Evolutionary conservation across 2,113 vertebrate species (phyloP).

Genomic region (Scytalopus superciliaris): DNA sequence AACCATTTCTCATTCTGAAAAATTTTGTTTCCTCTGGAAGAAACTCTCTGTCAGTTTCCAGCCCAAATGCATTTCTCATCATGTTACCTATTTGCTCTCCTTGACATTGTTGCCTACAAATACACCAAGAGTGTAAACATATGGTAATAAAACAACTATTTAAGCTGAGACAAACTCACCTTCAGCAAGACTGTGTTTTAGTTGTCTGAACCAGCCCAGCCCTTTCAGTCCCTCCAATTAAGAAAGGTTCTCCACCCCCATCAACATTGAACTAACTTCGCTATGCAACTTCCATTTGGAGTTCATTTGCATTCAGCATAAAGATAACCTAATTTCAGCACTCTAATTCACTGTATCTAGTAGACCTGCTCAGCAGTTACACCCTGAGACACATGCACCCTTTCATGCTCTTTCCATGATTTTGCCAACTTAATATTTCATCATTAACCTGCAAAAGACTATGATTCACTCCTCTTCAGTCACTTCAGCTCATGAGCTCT

Average conservation of each 20-base stretch:
- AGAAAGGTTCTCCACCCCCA: not conserved
- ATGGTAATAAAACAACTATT: not conserved
- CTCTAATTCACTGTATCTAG: not conserved
- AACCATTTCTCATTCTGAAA: not conserved
- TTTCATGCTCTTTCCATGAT: not conserved
- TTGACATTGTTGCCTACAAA: not conserved
- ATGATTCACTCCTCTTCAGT: not conserved
- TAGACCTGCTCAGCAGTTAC: not conserved
- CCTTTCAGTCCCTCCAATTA: not conserved
- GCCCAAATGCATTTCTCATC: not conserved
- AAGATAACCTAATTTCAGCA: not conserved
- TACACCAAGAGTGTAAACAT: not conserved
- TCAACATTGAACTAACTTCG: not conserved
- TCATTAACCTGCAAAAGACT: not conserved
- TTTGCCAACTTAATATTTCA: not conserved
- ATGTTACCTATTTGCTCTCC: not conserved
- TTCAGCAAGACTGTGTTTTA: not conserved
- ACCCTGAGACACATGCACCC: not conserved
- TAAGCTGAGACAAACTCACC: not conserved
- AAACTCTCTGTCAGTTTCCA: not conserved
- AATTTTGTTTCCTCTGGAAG: not conserved
- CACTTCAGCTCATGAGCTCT: not conserved
- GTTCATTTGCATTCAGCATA: not conserved
- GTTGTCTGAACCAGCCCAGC: not conserved
- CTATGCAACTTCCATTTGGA: not conserved